Base-by-base conservation (phyloP, 1,140 invertebrate genomes). In the Oedothorax gibbosus region DNA sequence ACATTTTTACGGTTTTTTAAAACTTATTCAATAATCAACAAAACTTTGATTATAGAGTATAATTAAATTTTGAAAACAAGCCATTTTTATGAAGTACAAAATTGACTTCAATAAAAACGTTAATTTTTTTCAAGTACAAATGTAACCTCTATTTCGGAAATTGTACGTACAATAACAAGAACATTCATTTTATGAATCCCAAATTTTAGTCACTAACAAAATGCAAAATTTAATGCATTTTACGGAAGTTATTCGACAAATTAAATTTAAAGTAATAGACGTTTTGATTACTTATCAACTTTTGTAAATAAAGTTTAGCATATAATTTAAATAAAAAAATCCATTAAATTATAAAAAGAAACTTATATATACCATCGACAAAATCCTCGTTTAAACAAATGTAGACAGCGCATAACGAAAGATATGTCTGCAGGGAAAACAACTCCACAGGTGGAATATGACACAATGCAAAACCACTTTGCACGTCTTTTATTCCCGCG, bases 381-480 rank as follows among this genome's bases (percentile, higher is more conserved):
- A 18, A 51, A 71, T 53, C 35, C 35, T 35, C 35, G 49, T 53
- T 14, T 14, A 60, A 60, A 5, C 4, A 60, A 60, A 14, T 51
- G 5, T n/a, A 51, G 69, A 53, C 18, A 71, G 15, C 21, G 15
- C 20, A 71, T 53, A 71, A 53, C 69, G 54, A 71, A 53, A 53
- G 15, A 54, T 50, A 71, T 5, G 20, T 18, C 50, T 4, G 11
- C 15, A 53, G 12, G 12, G 12, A 12, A 71, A 71, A 71, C n/a
- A n/a, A 51, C 3, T 71, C 69, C 54, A 71, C 69, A 71, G 69
- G 69, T 71, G 69, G 69, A 53, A 35, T 35, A 53, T 71, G 50
- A 51, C 69, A 71, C 49, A 53, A 51, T 10, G 15, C n/a, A 69
- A 71, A 71, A 71, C 51, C 69, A 49, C 51, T 51, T 51, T 71